Evolutionary conservation across 2,113 vertebrate genomes (phyloP).

Genomic region (Rhabdomys dilectus): DNA sequence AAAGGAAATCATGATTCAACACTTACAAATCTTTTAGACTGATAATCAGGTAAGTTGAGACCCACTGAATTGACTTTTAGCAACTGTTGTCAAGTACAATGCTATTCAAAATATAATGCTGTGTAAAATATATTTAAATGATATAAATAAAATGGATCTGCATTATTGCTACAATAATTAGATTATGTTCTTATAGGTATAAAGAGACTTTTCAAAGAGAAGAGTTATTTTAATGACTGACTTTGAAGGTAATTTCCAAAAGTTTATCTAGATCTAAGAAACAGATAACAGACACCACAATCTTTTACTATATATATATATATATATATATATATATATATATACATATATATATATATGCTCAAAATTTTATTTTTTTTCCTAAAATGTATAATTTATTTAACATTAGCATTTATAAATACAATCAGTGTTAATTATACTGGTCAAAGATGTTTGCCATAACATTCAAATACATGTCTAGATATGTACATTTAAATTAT

Average conservation of each 20-base stretch:
- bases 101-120: neutral
- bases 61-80: neutral
- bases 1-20: neutral
- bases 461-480: neutral
- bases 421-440: neutral
- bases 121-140: neutral
- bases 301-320: neutral
- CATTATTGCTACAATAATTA: neutral
- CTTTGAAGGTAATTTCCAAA: neutral
- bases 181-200: neutral
- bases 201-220: conserved; percentile 46
- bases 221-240: conserved; percentile 37
- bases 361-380: neutral
- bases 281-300: neutral
- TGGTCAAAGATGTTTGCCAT: neutral
- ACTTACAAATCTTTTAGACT: neutral
- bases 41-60: neutral
- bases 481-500: neutral
- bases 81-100: neutral
- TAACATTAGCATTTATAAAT: neutral
- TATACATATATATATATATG: neutral
- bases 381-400: neutral
- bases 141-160: neutral
- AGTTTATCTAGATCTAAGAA: neutral
- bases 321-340: too few species aligned